These are phyloP conservation scores for Hipposideros armiger DNA, from an alignment of 2,113 vertebrate species.

Conservation along the genomic window DNA sequence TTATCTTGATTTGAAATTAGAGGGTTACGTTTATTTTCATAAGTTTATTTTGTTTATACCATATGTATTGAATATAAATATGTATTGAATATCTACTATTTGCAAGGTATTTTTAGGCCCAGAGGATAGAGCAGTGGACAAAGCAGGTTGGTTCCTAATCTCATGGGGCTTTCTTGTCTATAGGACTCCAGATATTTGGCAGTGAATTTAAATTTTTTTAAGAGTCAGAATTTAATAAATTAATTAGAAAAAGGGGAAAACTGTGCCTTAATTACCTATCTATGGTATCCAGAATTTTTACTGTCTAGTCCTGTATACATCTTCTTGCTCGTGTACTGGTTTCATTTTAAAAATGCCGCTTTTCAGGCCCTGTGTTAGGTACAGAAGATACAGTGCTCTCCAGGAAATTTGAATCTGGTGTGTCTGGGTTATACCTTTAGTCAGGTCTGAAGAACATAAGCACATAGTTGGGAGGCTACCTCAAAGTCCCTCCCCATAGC, in stretches of 20 bases:
- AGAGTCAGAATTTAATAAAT: constrained; percentile 61
- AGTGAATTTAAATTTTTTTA: constrained; percentile 39
- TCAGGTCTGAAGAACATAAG: constrained; percentile 48
- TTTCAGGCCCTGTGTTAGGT: constrained; percentile 49
- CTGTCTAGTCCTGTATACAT: background rate
- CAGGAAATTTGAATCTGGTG: constrained; percentile 46
- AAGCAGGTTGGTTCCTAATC: background rate
- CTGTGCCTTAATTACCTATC: background rate
- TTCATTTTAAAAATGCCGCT: constrained; percentile 51
- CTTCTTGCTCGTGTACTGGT: constrained; percentile 52
- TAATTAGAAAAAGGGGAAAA: constrained; percentile 53
- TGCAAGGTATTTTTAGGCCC: background rate
- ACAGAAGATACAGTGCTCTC: constrained; percentile 25
- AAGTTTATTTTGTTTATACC: constrained; percentile 39
- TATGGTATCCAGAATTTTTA: constrained; percentile 1
- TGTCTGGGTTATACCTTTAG: constrained; percentile 10
- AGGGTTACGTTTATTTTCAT: constrained; percentile 26
- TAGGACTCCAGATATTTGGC: constrained; percentile 28
- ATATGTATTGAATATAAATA: background rate
- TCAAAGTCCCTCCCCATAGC: background rate
- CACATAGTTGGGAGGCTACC: background rate
- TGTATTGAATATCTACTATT: background rate
- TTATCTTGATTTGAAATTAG: constrained; percentile 50
- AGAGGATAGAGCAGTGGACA: constrained; percentile 11
- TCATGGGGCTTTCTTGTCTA: constrained; percentile 11